These are phyloP conservation scores for Anoplius nigerrimus DNA, from an alignment of 2,888 invertebrate species.

Conservation along the genomic window DNA sequence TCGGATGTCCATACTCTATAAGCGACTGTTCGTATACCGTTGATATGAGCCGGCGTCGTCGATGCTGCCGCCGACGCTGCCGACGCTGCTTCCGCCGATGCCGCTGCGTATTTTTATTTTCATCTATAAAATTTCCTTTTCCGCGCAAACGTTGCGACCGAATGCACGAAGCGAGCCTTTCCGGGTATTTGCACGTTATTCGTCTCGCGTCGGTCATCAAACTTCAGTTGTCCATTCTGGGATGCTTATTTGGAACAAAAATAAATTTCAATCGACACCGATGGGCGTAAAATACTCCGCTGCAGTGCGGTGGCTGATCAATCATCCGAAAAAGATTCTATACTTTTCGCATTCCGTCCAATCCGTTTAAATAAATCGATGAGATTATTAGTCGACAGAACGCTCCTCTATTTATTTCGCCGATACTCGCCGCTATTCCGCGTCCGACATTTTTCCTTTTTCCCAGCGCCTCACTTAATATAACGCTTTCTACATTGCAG, in stretches of 20 bases:
- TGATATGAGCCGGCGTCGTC: constrained; percentile 16
- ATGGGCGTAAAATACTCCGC: background rate
- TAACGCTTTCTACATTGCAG: constrained; percentile 28
- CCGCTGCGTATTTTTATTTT: constrained; percentile 28
- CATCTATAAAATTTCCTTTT: constrained; percentile 29
- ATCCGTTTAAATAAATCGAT: too few relatives aligned
- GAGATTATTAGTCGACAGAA: too few relatives aligned
- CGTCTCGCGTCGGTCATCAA: constrained; percentile 15
- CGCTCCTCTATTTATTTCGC: too few relatives aligned
- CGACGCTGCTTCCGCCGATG: too few relatives aligned
- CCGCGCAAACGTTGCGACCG: constrained; percentile 19
- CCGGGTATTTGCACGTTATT: constrained; percentile 23
- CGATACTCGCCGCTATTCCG: too few relatives aligned
- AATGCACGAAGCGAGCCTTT: constrained; percentile 19
- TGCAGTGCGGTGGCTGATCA: background rate
- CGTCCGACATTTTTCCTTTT: too few relatives aligned
- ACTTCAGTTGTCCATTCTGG: constrained; percentile 11
- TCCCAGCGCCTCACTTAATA: constrained; percentile 39
- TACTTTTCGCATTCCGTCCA: too few relatives aligned
- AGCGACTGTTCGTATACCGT: constrained; percentile 28
- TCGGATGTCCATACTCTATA: constrained; percentile 25
- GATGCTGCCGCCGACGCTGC: too few relatives aligned
- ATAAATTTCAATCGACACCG: constrained; percentile 25
- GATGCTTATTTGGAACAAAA: constrained; percentile 32
- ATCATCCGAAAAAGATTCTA: too few relatives aligned